These are phyloP conservation scores for Otocyon megalotis DNA, from an alignment of 2,113 vertebrate species.

Conservation along the genomic window DNA sequence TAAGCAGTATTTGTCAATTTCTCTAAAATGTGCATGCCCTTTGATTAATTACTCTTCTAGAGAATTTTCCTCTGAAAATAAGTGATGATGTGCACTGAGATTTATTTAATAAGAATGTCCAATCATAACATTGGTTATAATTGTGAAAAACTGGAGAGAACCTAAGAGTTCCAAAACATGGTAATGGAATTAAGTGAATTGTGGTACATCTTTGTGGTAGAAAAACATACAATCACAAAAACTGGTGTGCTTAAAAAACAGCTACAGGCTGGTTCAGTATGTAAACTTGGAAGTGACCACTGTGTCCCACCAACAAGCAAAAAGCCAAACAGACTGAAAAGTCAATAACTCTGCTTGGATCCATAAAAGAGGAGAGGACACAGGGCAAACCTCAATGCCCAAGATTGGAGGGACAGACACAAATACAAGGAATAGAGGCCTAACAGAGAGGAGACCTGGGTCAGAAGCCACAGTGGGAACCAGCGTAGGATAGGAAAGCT, in stretches of 20 bases:
- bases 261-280: neutral
- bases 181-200: neutral
- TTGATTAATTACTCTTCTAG: conserved; percentile 34
- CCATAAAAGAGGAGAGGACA: neutral
- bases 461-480: neutral
- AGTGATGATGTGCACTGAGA: neutral
- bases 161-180: neutral
- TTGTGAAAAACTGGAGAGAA: conserved; percentile 6
- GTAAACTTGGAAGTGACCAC: neutral
- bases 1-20: conserved; percentile 1
- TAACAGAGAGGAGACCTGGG: neutral
- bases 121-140: neutral
- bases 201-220: neutral
- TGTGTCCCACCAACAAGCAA: neutral
- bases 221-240: neutral
- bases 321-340: neutral
- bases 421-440: neutral
- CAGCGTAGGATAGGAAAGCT: neutral
- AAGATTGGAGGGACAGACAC: neutral
- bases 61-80: conserved; percentile 34
- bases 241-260: neutral
- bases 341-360: neutral
- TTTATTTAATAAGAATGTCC: conserved; percentile 28
- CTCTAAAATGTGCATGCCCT: neutral
- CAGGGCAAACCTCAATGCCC: too few species aligned